A percentile compares a stretch with the other conserved stretches of the same genome.
These are phyloP conservation scores for Spea multiplicata DNA, from an alignment of 2,113 vertebrate genomes.

Conservation along the genomic window DNA sequence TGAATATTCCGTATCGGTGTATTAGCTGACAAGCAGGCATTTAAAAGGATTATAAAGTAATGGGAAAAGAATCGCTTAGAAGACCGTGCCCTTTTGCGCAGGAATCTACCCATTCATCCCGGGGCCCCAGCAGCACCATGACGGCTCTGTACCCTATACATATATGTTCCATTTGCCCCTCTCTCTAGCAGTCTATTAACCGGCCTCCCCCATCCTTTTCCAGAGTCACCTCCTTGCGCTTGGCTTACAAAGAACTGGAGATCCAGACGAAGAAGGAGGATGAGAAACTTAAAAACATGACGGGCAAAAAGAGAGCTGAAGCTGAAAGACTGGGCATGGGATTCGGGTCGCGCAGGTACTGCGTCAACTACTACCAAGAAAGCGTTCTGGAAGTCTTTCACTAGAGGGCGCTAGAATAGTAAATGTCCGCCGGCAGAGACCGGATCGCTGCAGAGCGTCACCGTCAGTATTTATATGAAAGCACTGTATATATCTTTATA, in stretches of 20 bases:
- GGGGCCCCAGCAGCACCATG: no score
- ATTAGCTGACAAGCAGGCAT: no score
- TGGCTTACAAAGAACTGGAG: constrained; percentile 85
- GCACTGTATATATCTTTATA: no score
- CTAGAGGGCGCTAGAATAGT: neutral
- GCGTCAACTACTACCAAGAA: neutral
- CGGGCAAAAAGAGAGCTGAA: constrained; percentile 78
- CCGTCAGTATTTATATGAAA: no score
- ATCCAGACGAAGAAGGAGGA: constrained; percentile 77
- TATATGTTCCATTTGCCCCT: neutral
- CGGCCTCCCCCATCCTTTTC: constrained; percentile 11
- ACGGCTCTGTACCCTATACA: no score
- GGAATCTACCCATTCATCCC: no score
- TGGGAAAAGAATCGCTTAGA: no score
- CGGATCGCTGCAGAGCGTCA: no score
- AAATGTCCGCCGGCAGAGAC: no score
- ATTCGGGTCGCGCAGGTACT: constrained; percentile 69
- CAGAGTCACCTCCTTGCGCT: constrained; percentile 76
- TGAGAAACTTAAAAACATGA: constrained; percentile 64
- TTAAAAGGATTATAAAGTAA: no score
- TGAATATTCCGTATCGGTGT: no score
- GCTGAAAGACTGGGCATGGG: constrained; percentile 92
- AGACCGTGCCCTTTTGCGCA: no score
- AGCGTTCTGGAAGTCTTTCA: neutral
- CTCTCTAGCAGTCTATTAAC: neutral